Evolutionary conservation across 1,140 invertebrate genomes (phyloP).

Genomic region (Choristoneura fumiferana): DNA sequence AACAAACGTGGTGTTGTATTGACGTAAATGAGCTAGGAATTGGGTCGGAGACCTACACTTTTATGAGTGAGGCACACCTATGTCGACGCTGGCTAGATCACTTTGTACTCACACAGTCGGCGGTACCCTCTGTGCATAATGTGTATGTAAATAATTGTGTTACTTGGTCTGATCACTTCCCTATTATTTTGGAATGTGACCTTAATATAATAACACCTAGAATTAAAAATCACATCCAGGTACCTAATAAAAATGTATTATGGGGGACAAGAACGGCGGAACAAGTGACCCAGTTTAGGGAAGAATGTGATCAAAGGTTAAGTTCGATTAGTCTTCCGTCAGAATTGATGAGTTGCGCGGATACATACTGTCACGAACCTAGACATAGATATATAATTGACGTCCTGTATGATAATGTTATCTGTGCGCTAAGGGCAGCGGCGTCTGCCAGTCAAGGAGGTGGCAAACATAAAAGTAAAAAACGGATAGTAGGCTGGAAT

Average conservation of each 20-base stretch:
- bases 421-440: not conserved
- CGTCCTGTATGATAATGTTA: not conserved
- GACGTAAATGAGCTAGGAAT: not conserved
- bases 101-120: slow-evolving; percentile 5
- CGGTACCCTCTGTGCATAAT: not conserved
- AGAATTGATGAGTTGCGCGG: not conserved
- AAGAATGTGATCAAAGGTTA: not conserved
- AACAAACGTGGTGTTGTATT: not conserved
- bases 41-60: not conserved
- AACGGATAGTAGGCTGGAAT: not conserved
- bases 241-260: not conserved
- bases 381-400: not conserved
- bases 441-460: not conserved
- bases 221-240: not conserved
- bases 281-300: not conserved
- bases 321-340: not conserved
- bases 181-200: slow-evolving; percentile 5
- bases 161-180: slow-evolving; percentile 17
- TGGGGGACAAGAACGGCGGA: not conserved
- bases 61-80: slow-evolving; percentile 2
- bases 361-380: not conserved
- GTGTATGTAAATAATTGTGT: slow-evolving; percentile 6
- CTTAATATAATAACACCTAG: not conserved
- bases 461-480: not conserved
- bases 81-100: slow-evolving; percentile 17